Conservation (phyloP, 2,797 vertebrate species). For the Sebastes wilsoni region DNA sequence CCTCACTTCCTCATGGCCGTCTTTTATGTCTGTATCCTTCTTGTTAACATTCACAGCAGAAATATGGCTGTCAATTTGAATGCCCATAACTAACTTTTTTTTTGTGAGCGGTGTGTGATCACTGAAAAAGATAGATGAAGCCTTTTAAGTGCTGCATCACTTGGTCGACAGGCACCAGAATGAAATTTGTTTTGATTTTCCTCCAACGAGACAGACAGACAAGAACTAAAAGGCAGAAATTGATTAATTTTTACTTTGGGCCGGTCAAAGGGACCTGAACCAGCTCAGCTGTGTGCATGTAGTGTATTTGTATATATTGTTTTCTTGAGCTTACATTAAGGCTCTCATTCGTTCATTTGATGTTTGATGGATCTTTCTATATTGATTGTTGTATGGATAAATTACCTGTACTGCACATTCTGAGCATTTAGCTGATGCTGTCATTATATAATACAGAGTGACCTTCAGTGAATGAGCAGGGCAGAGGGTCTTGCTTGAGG, state of each 20-base stretch:
- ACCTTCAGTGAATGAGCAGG: background rate
- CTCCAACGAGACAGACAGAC: background rate
- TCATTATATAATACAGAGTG: background rate
- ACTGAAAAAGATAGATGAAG: background rate
- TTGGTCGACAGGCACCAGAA: background rate
- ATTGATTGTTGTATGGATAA: background rate
- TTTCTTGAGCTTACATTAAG: background rate
- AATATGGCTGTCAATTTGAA: background rate
- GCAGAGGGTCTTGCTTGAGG: background rate
- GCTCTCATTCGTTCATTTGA: background rate
- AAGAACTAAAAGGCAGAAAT: background rate
- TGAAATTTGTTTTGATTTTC: background rate
- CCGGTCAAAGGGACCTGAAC: background rate
- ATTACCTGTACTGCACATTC: background rate
- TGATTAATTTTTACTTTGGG: background rate
- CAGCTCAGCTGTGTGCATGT: background rate
- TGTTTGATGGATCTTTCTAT: background rate
- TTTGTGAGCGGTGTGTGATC: background rate
- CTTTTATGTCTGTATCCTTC: slow-evolving; percentile 98
- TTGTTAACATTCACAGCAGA: background rate
- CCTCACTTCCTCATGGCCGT: slow-evolving; percentile 98
- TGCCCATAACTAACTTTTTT: background rate
- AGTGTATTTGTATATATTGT: background rate
- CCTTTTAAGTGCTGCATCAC: background rate
- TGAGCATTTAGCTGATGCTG: background rate